Conservation (phyloP, 2,888 invertebrate species). For the Xanthostigma xanthostigma region DNA sequence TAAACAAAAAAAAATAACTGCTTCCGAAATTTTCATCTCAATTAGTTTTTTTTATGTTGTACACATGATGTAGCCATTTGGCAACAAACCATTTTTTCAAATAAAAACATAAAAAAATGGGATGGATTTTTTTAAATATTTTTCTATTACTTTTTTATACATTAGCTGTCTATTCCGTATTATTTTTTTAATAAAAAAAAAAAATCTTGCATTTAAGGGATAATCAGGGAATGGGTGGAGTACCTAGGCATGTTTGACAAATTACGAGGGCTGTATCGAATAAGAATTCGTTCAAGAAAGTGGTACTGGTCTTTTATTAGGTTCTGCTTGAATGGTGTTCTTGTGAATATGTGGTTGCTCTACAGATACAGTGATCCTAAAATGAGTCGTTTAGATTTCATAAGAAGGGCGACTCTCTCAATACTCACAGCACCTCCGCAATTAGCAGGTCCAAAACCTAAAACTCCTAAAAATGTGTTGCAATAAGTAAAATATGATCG, state of each 20-base stretch:
- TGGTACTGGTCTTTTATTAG: constrained; percentile 14
- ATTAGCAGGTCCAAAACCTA: constrained; percentile 5
- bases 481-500: constrained; percentile 6
- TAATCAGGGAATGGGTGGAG: constrained; percentile 14
- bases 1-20: no score
- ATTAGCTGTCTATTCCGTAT: no score
- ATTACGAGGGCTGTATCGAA: constrained; percentile 9
- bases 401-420: constrained; percentile 1
- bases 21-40: no score
- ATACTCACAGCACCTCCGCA: constrained; percentile 1
- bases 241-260: constrained; percentile 12
- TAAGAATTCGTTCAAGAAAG: constrained; percentile 11
- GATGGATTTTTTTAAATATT: no score
- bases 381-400: constrained; percentile 6
- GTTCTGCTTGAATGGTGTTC: constrained; percentile 11
- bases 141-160: no score
- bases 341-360: constrained; percentile 9
- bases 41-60: no score
- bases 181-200: no score
- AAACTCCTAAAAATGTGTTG: not conserved
- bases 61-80: no score
- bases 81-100: no score
- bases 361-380: constrained; percentile 3
- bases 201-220: no score
- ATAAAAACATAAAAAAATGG: no score